phyloP scores from a whole-genome alignment of 1,140 invertebrate species.

The Bathynomus jamesi region DNA sequence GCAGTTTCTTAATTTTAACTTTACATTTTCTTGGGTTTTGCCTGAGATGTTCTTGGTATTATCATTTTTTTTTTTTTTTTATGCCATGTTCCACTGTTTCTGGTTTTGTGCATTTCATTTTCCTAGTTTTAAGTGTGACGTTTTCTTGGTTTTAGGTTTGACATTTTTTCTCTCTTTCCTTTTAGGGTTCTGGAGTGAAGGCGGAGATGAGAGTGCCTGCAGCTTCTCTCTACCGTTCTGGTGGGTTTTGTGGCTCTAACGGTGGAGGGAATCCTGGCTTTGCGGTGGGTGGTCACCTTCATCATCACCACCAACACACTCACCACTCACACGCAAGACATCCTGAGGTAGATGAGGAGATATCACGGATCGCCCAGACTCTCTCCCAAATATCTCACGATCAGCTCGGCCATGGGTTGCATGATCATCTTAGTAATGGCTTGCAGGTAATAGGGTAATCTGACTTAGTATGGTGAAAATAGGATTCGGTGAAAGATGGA shows the following conservation, averaged over 20 bases:
- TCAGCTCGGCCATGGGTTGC: constrained; percentile 18
- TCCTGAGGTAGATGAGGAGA: constrained; percentile 12
- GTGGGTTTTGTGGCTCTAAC: not conserved
- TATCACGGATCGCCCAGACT: constrained; percentile 10
- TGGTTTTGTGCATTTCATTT: too few species aligned
- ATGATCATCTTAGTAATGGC: constrained; percentile 13
- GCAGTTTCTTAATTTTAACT: too few species aligned
- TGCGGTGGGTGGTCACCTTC: not conserved
- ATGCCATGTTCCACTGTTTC: too few species aligned
- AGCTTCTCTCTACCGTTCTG: constrained; percentile 8
- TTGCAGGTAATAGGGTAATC: too few species aligned
- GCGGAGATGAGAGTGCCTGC: constrained; percentile 9
- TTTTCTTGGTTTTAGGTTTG: too few species aligned
- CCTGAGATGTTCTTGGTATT: too few species aligned
- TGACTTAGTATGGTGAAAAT: too few species aligned
- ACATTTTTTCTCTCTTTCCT: not conserved
- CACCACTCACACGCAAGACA: not conserved
- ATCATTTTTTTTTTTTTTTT: too few species aligned
- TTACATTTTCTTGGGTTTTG: too few species aligned
- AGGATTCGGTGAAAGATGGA: too few species aligned
- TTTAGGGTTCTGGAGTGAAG: not conserved
- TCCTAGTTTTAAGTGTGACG: too few species aligned
- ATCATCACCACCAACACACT: not conserved
- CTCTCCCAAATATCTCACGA: constrained; percentile 37
- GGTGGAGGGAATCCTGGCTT: not conserved